Evolutionary conservation across 1,140 invertebrate genomes (phyloP), one percentile per base, ranked within the genome.

Genomic region (Drosophila pruinosa): DNA sequence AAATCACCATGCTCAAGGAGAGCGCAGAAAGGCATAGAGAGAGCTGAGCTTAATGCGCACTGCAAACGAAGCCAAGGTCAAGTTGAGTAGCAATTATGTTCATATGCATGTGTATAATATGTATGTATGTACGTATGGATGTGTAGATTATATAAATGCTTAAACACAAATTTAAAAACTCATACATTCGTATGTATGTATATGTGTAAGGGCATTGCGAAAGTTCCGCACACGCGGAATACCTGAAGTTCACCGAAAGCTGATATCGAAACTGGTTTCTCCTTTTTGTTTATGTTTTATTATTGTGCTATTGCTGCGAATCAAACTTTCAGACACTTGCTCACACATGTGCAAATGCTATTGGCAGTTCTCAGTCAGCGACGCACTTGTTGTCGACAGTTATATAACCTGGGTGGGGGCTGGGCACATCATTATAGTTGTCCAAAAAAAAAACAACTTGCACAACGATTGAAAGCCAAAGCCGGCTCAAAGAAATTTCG

Each of bases 41-140:
- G 36, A 36, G 10, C 15, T 54, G 17, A 12, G 39, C 38, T 36
- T 8, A 19, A n/a, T 7, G 63, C 26, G n/a, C n/a, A n/a, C 41
- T 21, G 14, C 59, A 28, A 70, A 70, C 81, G 69, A 62, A 85
- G 81, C 62, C 81, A 85, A 86, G 81, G 81, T 86, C 81, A 73
- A 68, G 62, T 47, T 52, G 53, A 72, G 56, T 53, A 47, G 28
- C 59, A 54, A 39, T 47, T 54, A 22, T 45, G 24, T 53, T 12
- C 14, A 38, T 22, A 12, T 26, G 43, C 6, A 24, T n/a, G 15
- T 12, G 43, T 14, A 17, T 4, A n/a, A 10, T 36, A 47, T 68
- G 47, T 50, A 53, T 69, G 62, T 26, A 15, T 41, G 54, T 26
- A 38, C 62, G 62, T 26, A 15, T 41, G 54, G 15, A 38, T 26